phyloP scores from a whole-genome alignment of 2,113 vertebrate genomes.

The Noctilio leporinus region DNA sequence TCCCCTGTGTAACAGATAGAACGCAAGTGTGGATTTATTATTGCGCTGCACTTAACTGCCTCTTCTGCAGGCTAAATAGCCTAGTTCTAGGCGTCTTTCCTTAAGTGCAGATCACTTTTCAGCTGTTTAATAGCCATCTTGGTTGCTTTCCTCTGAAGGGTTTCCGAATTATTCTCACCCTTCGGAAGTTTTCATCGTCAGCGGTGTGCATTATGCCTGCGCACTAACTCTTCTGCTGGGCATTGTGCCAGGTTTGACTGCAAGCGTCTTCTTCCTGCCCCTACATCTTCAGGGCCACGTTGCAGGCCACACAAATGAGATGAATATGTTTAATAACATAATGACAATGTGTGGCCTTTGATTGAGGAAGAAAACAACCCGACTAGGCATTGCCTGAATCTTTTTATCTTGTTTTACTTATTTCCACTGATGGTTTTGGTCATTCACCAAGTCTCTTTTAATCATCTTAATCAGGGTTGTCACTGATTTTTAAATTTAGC shows the following conservation, averaged over 20 bases:
- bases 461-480: background rate
- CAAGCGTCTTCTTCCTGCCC: background rate
- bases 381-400: background rate
- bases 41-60: background rate
- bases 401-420: background rate
- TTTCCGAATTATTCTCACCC: background rate
- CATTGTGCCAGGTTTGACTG: background rate
- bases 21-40: background rate
- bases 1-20: background rate
- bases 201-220: background rate
- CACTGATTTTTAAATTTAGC: background rate
- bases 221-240: background rate
- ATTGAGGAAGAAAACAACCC: background rate
- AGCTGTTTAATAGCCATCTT: background rate
- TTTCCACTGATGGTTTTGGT: background rate
- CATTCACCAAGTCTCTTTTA: background rate
- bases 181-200: background rate
- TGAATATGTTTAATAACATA: conserved; percentile 22
- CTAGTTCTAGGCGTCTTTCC: background rate
- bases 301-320: background rate
- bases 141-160: conserved; percentile 10
- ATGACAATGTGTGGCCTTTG: background rate
- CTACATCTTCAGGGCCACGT: background rate
- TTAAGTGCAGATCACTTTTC: background rate
- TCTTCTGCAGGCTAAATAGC: background rate